Base-by-base conservation (phyloP, 2,113 vertebrate species). In the Cranoglanis bouderius region DNA sequence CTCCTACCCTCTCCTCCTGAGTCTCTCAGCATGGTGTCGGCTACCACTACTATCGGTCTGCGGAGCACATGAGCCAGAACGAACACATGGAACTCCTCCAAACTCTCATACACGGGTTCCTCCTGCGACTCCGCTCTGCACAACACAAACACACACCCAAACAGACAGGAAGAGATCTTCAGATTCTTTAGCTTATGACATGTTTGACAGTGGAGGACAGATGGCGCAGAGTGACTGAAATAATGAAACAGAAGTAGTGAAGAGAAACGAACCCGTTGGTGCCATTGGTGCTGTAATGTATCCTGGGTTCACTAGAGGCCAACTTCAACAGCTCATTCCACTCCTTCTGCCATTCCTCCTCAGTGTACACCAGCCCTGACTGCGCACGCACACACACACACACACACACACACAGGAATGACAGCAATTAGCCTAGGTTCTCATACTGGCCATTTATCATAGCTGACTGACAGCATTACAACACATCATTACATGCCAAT, bases 311-410 rank as follows among this genome's bases (percentile, higher is more conserved):
- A 21, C 97, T 98, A 89, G 97, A 98, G 0, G 97, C 97, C 84
- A 98, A 84, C 93, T 99, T 96, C 93, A 98, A 94, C 90, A 98
- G 93, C 89, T 99, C 98, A 0, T 98, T 97, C 98, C 98, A 99
- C 91, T 99, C 98, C 90, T 97, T 99, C 95, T 99, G 98, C 98
- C 98, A 99, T 90, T 99, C 98, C 29, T 99, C 98, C 91, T 99
- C 98, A 0, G 98, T 99, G 94, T 99, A 99, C 55, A 99, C 97
- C 57, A 99, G 95, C 0, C 98, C 98, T 0, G 98, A 99, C 98
- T 99, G 92, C 55, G 91, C 61, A 32, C 21, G 86, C 78, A 90
- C 87, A 85, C 92, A 0, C 40, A 86, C 85, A 91, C 80, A 91
- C 70, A 89, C 63, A 83, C 78, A 82, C 46, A 82, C 67, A 84